phyloP scores from a whole-genome alignment of 2,888 invertebrate genomes.

The Drosophila fulvimacula region DNA sequence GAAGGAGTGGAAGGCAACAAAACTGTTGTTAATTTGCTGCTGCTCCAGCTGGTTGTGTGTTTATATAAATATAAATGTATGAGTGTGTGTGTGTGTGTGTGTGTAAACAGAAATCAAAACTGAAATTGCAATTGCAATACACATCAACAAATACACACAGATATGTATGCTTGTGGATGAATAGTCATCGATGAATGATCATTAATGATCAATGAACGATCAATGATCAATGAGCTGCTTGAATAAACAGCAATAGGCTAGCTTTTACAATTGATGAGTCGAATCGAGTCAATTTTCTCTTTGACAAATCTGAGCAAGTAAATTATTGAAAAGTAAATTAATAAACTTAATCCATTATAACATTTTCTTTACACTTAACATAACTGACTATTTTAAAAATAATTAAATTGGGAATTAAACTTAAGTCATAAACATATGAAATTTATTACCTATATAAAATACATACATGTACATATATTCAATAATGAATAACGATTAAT shows the following conservation, averaged over 20 bases:
- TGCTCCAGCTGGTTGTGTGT: conserved; percentile 15
- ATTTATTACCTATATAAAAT: neutral
- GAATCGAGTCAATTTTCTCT: neutral
- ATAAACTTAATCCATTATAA: neutral
- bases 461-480: neutral
- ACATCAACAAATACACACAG: neutral
- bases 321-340: neutral
- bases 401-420: neutral
- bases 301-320: neutral
- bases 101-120: conserved; percentile 27
- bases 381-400: no score
- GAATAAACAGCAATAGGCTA: conserved; percentile 13
- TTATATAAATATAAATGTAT: conserved; percentile 1
- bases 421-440: no score
- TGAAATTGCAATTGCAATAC: conserved; percentile 44
- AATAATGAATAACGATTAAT: neutral
- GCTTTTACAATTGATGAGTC: conserved; percentile 1
- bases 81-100: conserved; percentile 35
- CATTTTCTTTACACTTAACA: no score
- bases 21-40: conserved; percentile 40
- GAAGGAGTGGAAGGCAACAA: conserved; percentile 16
- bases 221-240: conserved; percentile 15
- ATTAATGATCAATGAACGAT: conserved; percentile 12
- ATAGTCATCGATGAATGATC: conserved; percentile 27
- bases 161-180: conserved; percentile 7